phyloP scores from a whole-genome alignment of 2,113 vertebrate genomes.

The Cololabis saira region DNA sequence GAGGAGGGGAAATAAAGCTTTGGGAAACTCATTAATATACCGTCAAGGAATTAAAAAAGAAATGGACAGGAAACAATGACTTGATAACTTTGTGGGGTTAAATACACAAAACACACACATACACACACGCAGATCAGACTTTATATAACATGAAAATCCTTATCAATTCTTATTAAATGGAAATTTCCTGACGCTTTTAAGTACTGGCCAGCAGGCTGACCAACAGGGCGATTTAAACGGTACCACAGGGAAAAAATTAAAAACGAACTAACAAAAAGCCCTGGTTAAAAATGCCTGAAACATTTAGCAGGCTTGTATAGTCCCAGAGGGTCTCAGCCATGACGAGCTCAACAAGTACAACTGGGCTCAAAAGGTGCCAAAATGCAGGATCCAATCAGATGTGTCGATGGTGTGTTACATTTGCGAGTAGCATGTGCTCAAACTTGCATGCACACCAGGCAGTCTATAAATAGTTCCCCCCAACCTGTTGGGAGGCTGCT shows the following conservation, averaged over 20 bases:
- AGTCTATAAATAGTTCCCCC: slow-evolving; percentile 2
- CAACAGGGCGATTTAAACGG: slow-evolving; percentile 1
- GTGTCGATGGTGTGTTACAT: slow-evolving; percentile 42
- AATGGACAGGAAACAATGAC: too few species aligned
- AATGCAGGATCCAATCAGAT: slow-evolving; percentile 48
- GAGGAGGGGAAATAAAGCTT: too few species aligned
- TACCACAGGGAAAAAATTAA: too few species aligned
- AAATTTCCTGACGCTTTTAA: slow-evolving; percentile 32
- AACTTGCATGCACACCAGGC: not conserved
- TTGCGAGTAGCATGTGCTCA: not conserved
- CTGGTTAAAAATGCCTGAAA: slow-evolving; percentile 30
- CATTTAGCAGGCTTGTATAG: slow-evolving; percentile 44
- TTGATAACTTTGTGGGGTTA: too few species aligned
- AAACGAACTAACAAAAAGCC: slow-evolving; percentile 15
- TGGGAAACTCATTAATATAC: too few species aligned
- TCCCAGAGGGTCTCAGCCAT: slow-evolving; percentile 49
- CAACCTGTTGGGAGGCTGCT: not conserved
- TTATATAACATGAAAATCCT: slow-evolving; percentile 32
- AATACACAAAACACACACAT: too few species aligned
- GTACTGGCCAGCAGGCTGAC: slow-evolving; percentile 16
- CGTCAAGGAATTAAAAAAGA: too few species aligned
- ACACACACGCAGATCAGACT: slow-evolving; percentile 9
- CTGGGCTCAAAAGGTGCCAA: slow-evolving; percentile 51
- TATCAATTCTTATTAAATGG: slow-evolving; percentile 28
- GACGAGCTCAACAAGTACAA: slow-evolving; percentile 39